These are phyloP conservation scores for Drosophila paranaensis DNA, from an alignment of 2,888 invertebrate species.

Conservation along the genomic window DNA sequence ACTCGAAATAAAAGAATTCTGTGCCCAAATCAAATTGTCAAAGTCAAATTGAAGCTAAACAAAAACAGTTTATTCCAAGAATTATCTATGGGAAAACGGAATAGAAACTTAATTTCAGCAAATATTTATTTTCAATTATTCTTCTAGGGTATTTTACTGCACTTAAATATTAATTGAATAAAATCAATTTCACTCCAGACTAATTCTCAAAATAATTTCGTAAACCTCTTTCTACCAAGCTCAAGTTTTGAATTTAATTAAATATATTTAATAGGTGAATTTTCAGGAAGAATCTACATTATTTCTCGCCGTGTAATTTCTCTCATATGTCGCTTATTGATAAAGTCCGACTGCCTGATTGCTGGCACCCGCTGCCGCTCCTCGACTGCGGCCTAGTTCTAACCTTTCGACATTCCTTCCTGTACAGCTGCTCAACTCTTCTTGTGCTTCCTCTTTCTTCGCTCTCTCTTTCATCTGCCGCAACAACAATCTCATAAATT, in stretches of 20 bases:
- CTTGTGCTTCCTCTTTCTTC: background rate
- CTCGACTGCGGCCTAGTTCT: slow-evolving; percentile 17
- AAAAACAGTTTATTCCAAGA: background rate
- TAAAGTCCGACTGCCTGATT: slow-evolving; percentile 7
- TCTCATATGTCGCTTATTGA: slow-evolving; percentile 28
- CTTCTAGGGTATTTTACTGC: background rate
- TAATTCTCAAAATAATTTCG: no score
- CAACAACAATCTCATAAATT: slow-evolving; percentile 69
- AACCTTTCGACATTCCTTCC: slow-evolving; percentile 48
- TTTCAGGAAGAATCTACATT: background rate
- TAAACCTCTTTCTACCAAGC: no score
- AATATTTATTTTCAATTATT: background rate
- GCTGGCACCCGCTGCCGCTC: slow-evolving; percentile 14
- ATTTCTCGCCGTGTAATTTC: background rate
- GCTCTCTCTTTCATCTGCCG: slow-evolving; percentile 45
- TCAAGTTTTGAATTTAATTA: background rate
- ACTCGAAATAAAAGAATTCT: slow-evolving; percentile 6
- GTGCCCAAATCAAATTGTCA: background rate
- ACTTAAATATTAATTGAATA: background rate
- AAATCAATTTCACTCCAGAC: background rate
- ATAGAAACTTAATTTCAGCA: background rate
- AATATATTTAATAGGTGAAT: background rate
- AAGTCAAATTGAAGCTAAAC: slow-evolving; percentile 1
- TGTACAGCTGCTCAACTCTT: slow-evolving; percentile 10
- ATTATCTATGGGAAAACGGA: background rate